Conservation (phyloP, 2,797 vertebrate species). For the Nothura maculosa region DNA sequence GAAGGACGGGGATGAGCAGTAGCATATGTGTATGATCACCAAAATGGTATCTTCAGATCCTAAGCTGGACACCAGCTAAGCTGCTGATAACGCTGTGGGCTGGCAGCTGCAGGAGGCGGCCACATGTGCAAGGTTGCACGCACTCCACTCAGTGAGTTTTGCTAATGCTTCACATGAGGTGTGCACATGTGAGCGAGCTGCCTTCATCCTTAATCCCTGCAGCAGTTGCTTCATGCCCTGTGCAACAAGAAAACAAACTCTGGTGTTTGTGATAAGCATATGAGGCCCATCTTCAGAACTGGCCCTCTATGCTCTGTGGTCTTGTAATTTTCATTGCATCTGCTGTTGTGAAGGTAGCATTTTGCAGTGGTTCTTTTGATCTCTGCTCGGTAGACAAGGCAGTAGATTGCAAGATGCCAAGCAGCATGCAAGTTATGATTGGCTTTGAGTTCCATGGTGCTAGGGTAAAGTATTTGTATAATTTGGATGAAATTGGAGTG, state of each 20-base stretch:
- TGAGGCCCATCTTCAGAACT: neutral
- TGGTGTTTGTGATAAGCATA: neutral
- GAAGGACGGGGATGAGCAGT: neutral
- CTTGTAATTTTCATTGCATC: neutral
- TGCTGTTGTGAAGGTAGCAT: neutral
- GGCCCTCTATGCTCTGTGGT: neutral
- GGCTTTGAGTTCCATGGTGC: neutral
- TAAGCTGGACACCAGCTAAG: neutral
- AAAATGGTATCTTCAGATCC: too few relatives aligned
- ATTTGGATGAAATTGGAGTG: neutral
- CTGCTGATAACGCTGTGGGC: neutral
- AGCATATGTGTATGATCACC: accelerated
- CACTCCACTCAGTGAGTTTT: neutral
- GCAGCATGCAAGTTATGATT: neutral
- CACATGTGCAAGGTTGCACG: neutral
- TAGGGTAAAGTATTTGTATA: neutral
- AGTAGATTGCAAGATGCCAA: neutral
- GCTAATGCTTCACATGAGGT: neutral
- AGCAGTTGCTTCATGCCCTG: neutral
- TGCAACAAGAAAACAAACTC: neutral
- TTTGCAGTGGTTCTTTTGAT: neutral
- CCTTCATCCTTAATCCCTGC: neutral
- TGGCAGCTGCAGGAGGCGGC: neutral
- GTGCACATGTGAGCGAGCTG: neutral
- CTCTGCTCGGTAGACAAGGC: neutral